Base-by-base conservation (phyloP, 2,888 invertebrate species). In the Serripes groenlandicus region DNA sequence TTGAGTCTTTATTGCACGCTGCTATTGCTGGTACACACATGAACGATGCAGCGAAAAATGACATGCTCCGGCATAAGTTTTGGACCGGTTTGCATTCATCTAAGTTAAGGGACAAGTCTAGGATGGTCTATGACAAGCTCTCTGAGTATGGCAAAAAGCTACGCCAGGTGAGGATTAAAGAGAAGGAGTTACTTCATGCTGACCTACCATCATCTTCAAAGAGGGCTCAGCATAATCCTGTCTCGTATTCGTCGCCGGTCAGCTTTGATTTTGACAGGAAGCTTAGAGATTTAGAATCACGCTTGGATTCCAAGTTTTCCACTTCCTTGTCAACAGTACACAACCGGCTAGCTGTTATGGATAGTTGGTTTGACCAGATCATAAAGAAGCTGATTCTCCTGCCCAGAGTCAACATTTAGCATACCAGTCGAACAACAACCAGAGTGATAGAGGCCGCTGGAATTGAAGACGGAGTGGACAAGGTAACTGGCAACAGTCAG, bases 111-210 rank as follows among this genome's bases (percentile, higher is more conserved):
- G 60, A 34, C 35, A 69, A 75, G 56, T 78, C 82, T 26, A 69
- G 75, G 23, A 78, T 76, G 66, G 68, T 75, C 30, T 83, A 79
- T 76, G 83, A 83, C 35, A 52, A 75, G n/a, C 34, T 75, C 26
- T 34, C 28, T 34, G 56, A 68, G 42, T 76, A 73, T 76, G 68
- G 75, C 15, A 32, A 69, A 21, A 52, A 75, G 21, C 30, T 78
- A 21, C 49, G 49, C 21, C 15, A 49, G 21, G 49, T 49, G 15
- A 49, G 49, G 49, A 49, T 49, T 21, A 30, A 72, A 18, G 81
- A 77, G 26, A 66, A 62, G 28, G 28, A 15, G 28, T 18, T 30
- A 26, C 18, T n/a, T 30, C 3, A 3, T 32, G 9, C 28, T 11
- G 11, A 28, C 30, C 21, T 21, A 11, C 30, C 32, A 30, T 32